These are phyloP conservation scores for Papilio polyxenes DNA, from an alignment of 1,140 invertebrate species.

Conservation along the genomic window DNA sequence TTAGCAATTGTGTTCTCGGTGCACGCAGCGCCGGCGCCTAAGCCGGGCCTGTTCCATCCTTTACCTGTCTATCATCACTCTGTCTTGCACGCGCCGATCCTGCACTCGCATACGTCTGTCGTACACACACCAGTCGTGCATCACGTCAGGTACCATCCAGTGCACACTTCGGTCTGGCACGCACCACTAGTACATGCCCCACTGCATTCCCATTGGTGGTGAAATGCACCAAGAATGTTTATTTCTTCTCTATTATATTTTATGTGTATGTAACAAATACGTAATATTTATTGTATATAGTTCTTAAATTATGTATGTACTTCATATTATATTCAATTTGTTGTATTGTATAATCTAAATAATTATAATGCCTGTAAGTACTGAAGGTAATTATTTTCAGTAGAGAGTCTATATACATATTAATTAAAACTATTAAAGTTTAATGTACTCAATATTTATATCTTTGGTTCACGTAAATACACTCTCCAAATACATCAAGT, in stretches of 20 bases:
- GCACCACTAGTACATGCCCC: not conserved
- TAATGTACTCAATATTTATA: too few relatives aligned
- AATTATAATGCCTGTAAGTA: too few relatives aligned
- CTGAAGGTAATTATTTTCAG: too few relatives aligned
- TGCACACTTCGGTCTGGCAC: not conserved
- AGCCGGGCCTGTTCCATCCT: conserved; percentile 44
- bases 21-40: conserved; percentile 49
- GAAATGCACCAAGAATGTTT: not conserved
- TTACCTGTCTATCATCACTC: conserved; percentile 44
- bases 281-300: not conserved
- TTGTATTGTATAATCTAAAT: too few relatives aligned
- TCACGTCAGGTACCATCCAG: not conserved
- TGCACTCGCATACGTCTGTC: not conserved
- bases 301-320: too few relatives aligned
- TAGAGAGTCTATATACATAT: too few relatives aligned
- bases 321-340: too few relatives aligned
- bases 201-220: not conserved
- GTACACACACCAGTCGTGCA: conserved; percentile 43
- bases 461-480: too few relatives aligned
- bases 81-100: conserved; percentile 35
- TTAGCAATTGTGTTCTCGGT: conserved; percentile 43
- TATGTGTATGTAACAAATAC: not conserved
- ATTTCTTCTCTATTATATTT: not conserved
- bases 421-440: too few relatives aligned
- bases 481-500: too few relatives aligned